Conservation (phyloP, 2,113 vertebrate genomes). For the Microcebus jonahi region DNA sequence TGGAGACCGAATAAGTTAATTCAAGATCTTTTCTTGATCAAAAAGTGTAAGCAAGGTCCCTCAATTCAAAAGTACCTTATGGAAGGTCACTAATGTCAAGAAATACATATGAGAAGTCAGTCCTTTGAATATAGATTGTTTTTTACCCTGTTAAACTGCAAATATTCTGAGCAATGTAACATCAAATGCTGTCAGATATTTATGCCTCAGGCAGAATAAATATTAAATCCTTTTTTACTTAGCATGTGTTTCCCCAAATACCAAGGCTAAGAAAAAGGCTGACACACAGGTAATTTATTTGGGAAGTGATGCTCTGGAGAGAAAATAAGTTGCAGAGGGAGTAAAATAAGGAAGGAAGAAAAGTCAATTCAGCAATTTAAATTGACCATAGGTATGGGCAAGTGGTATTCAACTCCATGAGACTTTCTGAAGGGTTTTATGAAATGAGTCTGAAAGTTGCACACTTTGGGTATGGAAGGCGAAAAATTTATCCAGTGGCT, state of each 20-base stretch:
- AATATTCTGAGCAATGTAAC: slow-evolving; percentile 43
- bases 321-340: background rate
- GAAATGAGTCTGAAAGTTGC: background rate
- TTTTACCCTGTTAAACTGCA: slow-evolving; percentile 35
- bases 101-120: background rate
- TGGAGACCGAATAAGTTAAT: background rate
- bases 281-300: slow-evolving; percentile 26
- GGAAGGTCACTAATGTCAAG: background rate
- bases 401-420: background rate
- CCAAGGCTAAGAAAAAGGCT: background rate
- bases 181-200: slow-evolving; percentile 51
- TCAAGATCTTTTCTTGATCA: background rate
- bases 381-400: background rate
- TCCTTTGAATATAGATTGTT: background rate
- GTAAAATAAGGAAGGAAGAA: background rate
- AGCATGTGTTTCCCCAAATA: slow-evolving; percentile 38
- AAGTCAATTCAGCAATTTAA: background rate
- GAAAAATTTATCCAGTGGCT: background rate
- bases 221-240: slow-evolving; percentile 25
- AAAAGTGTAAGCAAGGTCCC: background rate
- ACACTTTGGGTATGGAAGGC: background rate
- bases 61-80: background rate
- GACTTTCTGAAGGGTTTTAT: background rate
- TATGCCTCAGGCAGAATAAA: slow-evolving; percentile 51
- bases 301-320: background rate